Evolutionary conservation across 2,888 invertebrate species (phyloP), one percentile per base, ranked within the genome.

Genomic region (Cremastobaeus sp.): DNA sequence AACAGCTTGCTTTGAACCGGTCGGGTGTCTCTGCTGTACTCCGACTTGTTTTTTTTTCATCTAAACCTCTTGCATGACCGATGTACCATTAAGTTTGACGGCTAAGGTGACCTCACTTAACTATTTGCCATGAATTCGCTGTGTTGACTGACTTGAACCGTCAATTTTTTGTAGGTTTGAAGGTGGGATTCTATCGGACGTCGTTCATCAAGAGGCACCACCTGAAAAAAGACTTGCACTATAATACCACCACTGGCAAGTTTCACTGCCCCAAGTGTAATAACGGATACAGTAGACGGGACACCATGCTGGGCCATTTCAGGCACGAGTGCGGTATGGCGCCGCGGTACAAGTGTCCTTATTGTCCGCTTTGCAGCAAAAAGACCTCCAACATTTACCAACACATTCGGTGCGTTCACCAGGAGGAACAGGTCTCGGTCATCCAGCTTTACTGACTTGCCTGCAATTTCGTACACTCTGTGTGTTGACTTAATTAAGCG

Each of bases 201-300:
- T 37, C 68, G 17, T 77, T 72, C 39, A 35, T 72, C 43, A 79
- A 79, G 77, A 82, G 81, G 68, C 74, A 78, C 55, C 54, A 69
- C 41, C 79, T 73, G 77, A 80, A 76, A 55, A 78, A 78, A 35
- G 81, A 83, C 54, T 54, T 75, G 17, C 75, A 81, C 47, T 83
- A 77, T 74, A 84, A 85, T 77, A 75, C 78, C 39, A 70, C 60
- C 30, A 86, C 85, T 18, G 84, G 86, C 21, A 87, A 84, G 60
- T 86, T 81, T 76, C 86, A 85, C 65, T 88, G 88, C 78, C 86
- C 87, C 4, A 84, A 82, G 52, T 88, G 88, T 77, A 85, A 86
- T 78, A 87, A 84, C 70, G 85, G 84, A 39, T 88, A 88, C 71
- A 81, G 84, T 12, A 83, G 86, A 43, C 81, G 86, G 18, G 85